These are phyloP conservation scores for Aphaenogaster ashmeadi DNA, from an alignment of 1,140 invertebrate species.

Conservation along the genomic window DNA sequence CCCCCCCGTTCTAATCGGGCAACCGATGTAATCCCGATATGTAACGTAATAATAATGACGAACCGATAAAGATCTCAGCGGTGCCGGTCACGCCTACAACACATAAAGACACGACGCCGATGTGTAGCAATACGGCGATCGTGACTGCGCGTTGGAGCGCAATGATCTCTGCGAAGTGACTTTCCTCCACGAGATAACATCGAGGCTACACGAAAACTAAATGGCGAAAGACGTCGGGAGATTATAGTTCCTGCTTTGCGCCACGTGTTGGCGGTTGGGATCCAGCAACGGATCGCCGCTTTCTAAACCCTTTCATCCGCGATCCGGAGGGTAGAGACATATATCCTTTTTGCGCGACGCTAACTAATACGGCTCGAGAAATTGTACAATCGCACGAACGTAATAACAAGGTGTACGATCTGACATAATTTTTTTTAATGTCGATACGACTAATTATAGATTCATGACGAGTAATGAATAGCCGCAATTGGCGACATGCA, in stretches of 20 bases:
- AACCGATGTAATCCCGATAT: slow-evolving; percentile 41
- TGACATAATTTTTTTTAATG: background rate
- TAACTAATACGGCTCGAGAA: background rate
- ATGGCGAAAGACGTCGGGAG: slow-evolving; percentile 45
- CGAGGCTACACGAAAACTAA: slow-evolving; percentile 54
- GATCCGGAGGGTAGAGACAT: background rate
- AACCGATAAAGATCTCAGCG: slow-evolving; percentile 53
- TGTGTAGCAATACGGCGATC: slow-evolving; percentile 42
- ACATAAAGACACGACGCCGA: slow-evolving; percentile 32
- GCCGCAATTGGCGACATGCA: background rate
- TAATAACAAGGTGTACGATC: background rate
- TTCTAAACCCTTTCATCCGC: slow-evolving; percentile 39
- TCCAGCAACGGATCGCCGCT: slow-evolving; percentile 21
- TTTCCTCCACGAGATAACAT: slow-evolving; percentile 58
- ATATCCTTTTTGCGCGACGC: background rate
- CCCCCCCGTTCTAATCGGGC: background rate
- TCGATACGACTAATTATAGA: background rate
- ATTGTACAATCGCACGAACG: background rate
- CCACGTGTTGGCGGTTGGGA: slow-evolving; percentile 7
- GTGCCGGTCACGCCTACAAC: slow-evolving; percentile 53
- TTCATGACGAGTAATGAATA: background rate
- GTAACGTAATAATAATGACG: slow-evolving; percentile 55
- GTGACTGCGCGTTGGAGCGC: slow-evolving; percentile 46
- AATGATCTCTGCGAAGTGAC: slow-evolving; percentile 51
- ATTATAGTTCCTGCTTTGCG: slow-evolving; percentile 51